Percentiles rank a stretch among this genome's conserved stretches.
These are phyloP conservation scores for Sclerurus mexicanus DNA, from an alignment of 2,113 vertebrate genomes.

Conservation along the genomic window DNA sequence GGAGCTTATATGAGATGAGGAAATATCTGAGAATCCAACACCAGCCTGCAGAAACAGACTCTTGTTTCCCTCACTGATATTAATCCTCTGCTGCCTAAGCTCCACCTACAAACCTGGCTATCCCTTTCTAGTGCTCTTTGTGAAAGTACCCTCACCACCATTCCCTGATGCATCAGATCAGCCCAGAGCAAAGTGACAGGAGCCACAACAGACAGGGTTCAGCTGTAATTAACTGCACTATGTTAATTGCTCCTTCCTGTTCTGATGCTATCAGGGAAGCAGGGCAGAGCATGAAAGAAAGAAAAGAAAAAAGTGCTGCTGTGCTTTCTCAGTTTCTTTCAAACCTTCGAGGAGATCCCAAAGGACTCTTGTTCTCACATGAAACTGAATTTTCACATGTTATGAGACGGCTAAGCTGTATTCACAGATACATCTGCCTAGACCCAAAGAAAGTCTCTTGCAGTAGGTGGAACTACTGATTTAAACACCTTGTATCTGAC, in stretches of 20 bases:
- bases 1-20: not conserved
- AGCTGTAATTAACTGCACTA: conserved; percentile 2
- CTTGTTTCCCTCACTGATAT: not conserved
- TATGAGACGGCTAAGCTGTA: not conserved
- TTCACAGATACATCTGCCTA: not conserved
- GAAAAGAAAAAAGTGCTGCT: not conserved
- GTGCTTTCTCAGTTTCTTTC: not conserved
- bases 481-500: not conserved
- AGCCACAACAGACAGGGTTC: not conserved
- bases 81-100: not conserved
- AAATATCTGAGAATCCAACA: not conserved
- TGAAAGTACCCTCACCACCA: not conserved
- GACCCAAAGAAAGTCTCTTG: not conserved
- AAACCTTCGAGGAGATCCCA: not conserved
- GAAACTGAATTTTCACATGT: not conserved
- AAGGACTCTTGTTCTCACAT: not conserved
- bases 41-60: not conserved
- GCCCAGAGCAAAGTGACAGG: not conserved
- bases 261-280: not conserved
- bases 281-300: not conserved
- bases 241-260: conserved; percentile 1
- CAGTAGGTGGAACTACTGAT: not conserved
- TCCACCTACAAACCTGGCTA: not conserved
- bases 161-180: not conserved
- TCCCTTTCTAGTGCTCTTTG: not conserved